Percentiles rank a stretch among this genome's conserved stretches.
Evolutionary conservation across 2,113 vertebrate species (phyloP).

Genomic region (Anhinga anhinga): DNA sequence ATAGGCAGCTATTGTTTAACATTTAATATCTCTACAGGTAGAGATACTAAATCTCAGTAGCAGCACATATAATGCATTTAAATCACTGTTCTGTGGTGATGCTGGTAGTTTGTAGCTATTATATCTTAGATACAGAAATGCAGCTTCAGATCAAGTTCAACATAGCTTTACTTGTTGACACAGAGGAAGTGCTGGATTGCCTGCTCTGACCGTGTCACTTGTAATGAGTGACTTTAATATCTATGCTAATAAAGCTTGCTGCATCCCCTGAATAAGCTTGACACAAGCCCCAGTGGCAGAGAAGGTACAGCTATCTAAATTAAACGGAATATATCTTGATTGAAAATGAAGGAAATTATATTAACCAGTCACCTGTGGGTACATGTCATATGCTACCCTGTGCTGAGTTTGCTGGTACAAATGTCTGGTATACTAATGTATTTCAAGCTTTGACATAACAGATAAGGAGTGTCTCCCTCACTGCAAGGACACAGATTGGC

Average conservation of each 20-base stretch:
- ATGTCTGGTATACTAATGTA: not conserved
- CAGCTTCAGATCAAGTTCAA: not conserved
- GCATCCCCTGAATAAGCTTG: not conserved
- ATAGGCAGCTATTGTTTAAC: not conserved
- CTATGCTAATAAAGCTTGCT: conserved; percentile 25
- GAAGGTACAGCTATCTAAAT: conserved; percentile 27
- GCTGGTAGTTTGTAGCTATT: not conserved
- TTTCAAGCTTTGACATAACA: not conserved
- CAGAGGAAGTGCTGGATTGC: not conserved
- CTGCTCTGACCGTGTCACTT: not conserved
- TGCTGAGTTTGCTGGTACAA: not conserved
- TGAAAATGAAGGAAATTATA: conserved; percentile 43
- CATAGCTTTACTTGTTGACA: not conserved
- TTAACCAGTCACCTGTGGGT: conserved; percentile 32
- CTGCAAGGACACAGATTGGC: not conserved
- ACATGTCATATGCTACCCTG: not conserved
- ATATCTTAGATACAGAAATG: not conserved
- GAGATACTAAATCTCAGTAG: not conserved
- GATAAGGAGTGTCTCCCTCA: not conserved
- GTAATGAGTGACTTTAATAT: conserved; percentile 47
- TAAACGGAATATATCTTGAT: conserved; percentile 31
- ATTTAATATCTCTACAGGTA: not conserved
- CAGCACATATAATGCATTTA: not conserved
- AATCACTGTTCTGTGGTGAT: not conserved
- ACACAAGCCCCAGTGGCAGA: conserved; percentile 4